phyloP scores from a whole-genome alignment of 2,113 vertebrate genomes.

The Garra rufa region DNA sequence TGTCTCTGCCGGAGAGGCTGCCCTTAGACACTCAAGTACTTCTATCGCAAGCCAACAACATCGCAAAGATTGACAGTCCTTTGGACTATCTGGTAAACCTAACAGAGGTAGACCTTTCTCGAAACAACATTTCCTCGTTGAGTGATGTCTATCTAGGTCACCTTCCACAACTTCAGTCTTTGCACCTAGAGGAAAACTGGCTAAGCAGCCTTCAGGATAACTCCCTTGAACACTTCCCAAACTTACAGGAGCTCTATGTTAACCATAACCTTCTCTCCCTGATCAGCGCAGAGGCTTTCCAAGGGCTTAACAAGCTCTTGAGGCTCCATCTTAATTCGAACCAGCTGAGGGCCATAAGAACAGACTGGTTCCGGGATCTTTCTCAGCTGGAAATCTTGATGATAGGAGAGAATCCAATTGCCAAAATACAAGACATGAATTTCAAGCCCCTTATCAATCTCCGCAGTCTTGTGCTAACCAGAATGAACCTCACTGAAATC shows the following conservation, averaged over 20 bases:
- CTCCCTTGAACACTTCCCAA: constrained; percentile 83
- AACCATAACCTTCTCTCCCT: constrained; percentile 94
- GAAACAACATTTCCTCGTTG: constrained; percentile 92
- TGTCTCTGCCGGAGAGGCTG: constrained; percentile 82
- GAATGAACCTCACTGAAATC: constrained; percentile 93
- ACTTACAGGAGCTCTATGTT: constrained; percentile 95
- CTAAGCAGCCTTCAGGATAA: constrained; percentile 85
- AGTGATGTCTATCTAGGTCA: constrained; percentile 83
- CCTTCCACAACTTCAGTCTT: constrained; percentile 85
- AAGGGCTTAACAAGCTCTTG: constrained; percentile 87
- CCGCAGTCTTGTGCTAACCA: constrained; percentile 93
- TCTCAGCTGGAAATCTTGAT: constrained; percentile 94
- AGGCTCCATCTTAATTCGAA: constrained; percentile 98
- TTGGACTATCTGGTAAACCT: constrained; percentile 89
- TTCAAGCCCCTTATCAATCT: constrained; percentile 93
- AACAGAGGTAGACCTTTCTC: constrained; percentile 94
- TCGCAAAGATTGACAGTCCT: constrained; percentile 84
- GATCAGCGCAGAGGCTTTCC: constrained; percentile 88
- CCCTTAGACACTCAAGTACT: constrained; percentile 90
- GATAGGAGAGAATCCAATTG: constrained; percentile 96
- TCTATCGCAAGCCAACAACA: constrained; percentile 93
- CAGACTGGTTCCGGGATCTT: constrained; percentile 90
- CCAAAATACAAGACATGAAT: constrained; percentile 89
- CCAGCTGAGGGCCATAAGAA: constrained; percentile 85
- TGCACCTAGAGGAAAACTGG: constrained; percentile 96